Base-by-base conservation (phyloP, 2,113 vertebrate species). In the Tetrao urogallus region DNA sequence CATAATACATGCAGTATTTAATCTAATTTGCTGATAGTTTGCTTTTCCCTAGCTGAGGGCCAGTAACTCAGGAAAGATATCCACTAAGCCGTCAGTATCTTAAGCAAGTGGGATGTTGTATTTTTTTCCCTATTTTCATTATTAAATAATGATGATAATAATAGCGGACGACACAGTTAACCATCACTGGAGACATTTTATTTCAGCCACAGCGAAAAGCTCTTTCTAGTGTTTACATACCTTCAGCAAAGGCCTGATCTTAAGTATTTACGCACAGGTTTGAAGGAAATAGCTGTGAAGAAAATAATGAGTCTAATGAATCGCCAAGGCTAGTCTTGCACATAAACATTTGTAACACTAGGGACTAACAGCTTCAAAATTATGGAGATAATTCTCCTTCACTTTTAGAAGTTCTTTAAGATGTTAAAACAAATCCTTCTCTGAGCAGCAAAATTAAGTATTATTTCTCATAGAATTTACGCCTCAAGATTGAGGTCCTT, bases 281-380 rank as follows among this genome's bases (percentile, higher is more conserved):
- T 85, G 81, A 88, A 18, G 11, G 70, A 18, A 86, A 77, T 54
- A 91, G 65, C 52, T 92, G 50, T 77, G 54, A 91, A 83, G 65
- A 90, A 87, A 89, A 69, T 73, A 84, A 75, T 19, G 36, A 92
- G 56, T 40, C 40, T 71, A 82, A 89, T 45, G 64, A 91, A 85
- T 56, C 71, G 65, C 85, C 76, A 88, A 86, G 72, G 74, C 72
- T 40, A 77, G 58, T 36, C 76, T 57, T 83, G 61, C 57, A 76
- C n/a, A 75, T 86, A 92, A 96, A 81, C 65, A 61, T 75, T 90
- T 75, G 57, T 30, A 90, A 91, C 69, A 92, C 70, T 54, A 66
- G 57, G 69, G 82, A 92, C 82, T 83, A 83, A 78, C 38, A 88
- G 76, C 32, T 57, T 90, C 65, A 73, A 71, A 93, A 86, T 88